Conservation (phyloP, 2,797 vertebrate species). For the Catamblyrhynchus diadema region DNA sequence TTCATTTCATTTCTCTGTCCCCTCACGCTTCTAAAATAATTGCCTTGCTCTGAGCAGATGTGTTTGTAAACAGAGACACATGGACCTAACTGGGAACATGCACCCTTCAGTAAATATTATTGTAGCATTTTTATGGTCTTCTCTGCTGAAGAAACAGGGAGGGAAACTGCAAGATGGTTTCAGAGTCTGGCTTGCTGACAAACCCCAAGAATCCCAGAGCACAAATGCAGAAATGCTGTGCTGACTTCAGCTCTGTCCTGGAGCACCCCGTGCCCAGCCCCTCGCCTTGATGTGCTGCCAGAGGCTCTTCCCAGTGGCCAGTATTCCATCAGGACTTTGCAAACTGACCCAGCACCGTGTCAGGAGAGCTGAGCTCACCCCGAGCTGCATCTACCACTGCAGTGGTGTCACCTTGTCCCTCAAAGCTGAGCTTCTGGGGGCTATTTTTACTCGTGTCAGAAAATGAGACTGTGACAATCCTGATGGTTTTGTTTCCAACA, state of each 20-base stretch:
- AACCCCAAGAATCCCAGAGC: not conserved
- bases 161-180: slow-evolving; percentile 41
- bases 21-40: not conserved
- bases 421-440: not conserved
- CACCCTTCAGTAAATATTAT: slow-evolving; percentile 65
- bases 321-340: not conserved
- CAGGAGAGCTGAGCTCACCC: not conserved
- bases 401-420: not conserved
- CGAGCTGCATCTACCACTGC: not conserved
- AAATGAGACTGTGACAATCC: not conserved
- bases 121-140: slow-evolving; percentile 60
- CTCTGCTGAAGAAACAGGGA: slow-evolving; percentile 39
- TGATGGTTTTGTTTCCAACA: not conserved
- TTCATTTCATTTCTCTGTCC: not conserved
- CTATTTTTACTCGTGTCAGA: not conserved
- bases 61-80: slow-evolving; percentile 64
- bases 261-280: not conserved
- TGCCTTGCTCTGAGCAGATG: slow-evolving; percentile 30
- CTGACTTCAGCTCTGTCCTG: slow-evolving; percentile 22
- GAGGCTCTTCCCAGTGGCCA: not conserved
- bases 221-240: slow-evolving; percentile 3
- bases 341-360: not conserved
- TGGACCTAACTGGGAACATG: slow-evolving; percentile 46
- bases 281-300: not conserved
- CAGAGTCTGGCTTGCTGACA: slow-evolving; percentile 32